A percentile compares a stretch with the other conserved stretches of the same genome.
These are phyloP conservation scores for Ischnus inquisitorius DNA, from an alignment of 2,888 invertebrate genomes.

Conservation along the genomic window DNA sequence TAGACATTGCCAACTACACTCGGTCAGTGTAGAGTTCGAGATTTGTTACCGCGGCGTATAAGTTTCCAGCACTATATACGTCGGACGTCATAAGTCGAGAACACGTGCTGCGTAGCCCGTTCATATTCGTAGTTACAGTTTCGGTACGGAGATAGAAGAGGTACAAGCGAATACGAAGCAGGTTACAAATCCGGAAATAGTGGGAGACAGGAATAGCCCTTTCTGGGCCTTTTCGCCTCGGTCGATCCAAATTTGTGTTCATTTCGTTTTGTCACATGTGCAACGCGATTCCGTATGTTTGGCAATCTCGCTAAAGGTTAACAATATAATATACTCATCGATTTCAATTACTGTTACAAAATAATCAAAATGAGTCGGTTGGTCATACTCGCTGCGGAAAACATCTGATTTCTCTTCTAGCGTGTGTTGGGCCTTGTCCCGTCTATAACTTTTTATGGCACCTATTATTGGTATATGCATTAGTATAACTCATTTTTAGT, in stretches of 20 bases:
- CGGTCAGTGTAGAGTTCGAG: constrained; percentile 59
- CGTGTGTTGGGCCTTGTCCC: too few species aligned
- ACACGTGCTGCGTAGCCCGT: background rate
- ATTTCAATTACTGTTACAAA: too few species aligned
- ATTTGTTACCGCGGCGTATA: constrained; percentile 54
- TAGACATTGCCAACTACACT: constrained; percentile 70
- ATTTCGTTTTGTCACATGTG: background rate
- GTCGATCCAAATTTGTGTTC: too few species aligned
- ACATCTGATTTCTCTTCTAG: too few species aligned
- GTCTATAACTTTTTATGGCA: too few species aligned
- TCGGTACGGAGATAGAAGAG: constrained; percentile 9
- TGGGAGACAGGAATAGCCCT: constrained; percentile 36
- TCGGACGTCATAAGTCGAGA: background rate
- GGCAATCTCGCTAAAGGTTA: constrained; percentile 2
- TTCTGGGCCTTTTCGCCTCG: background rate
- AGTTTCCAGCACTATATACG: too few species aligned
- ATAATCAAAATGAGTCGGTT: too few species aligned
- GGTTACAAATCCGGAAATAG: constrained; percentile 47
- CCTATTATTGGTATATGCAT: too few species aligned
- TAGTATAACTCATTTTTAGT: too few species aligned
- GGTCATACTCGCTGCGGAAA: too few species aligned
- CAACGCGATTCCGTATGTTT: background rate
- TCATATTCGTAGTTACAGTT: constrained; percentile 10
- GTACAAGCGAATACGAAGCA: background rate
- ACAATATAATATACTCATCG: constrained; percentile 56